Conservation (phyloP, 2,113 vertebrate species). For the Colaptes auratus region DNA sequence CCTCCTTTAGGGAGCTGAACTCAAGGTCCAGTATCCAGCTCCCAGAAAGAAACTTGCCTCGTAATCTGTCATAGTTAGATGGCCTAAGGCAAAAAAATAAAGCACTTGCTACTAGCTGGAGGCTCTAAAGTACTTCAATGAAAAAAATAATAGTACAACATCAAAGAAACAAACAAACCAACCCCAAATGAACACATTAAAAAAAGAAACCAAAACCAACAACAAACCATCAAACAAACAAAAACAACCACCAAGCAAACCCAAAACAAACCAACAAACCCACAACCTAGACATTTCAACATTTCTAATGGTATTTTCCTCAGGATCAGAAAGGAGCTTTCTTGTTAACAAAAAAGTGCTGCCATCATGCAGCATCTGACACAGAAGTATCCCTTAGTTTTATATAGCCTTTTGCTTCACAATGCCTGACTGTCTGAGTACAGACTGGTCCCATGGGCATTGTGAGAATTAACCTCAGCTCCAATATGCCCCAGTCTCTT, state of each 20-base stretch:
- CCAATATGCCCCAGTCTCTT: neutral
- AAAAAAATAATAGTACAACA: neutral
- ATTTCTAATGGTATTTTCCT: neutral
- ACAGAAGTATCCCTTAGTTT: neutral
- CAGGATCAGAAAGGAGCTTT: neutral
- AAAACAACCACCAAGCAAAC: neutral
- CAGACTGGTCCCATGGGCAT: neutral
- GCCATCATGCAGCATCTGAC: rapidly evolving
- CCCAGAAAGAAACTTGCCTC: neutral
- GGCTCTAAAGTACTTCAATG: neutral
- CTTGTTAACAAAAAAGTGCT: neutral
- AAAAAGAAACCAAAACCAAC: neutral
- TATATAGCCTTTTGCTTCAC: neutral
- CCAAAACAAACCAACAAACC: neutral
- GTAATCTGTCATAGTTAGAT: neutral
- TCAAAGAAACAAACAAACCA: neutral
- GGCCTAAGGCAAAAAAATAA: neutral
- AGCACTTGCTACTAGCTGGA: neutral
- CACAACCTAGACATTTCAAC: neutral
- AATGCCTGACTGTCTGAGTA: neutral
- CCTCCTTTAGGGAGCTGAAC: neutral
- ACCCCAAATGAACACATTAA: too few relatives aligned
- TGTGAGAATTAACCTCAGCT: neutral
- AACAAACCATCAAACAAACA: neutral
- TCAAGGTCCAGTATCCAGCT: neutral